A percentile compares a stretch with the other conserved stretches of the same genome.
Evolutionary conservation across 2,888 invertebrate species (phyloP).

Genomic region (Perizoma affinitatum): DNA sequence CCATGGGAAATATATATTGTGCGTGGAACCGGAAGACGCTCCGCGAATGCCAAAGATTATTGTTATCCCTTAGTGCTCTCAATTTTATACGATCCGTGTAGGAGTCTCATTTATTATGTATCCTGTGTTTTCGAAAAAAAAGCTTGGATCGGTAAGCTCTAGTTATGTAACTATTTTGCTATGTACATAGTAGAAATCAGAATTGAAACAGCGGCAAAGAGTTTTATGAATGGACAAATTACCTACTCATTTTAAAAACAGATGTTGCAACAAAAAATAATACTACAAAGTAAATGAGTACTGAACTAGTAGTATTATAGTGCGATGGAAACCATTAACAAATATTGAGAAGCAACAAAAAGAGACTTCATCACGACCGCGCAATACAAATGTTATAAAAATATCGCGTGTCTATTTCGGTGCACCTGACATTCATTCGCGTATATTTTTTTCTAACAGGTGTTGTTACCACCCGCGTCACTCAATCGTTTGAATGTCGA

Average conservation of each 20-base stretch:
- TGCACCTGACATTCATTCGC: conserved; percentile 67
- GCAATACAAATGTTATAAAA: conserved; percentile 56
- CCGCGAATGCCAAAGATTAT: conserved; percentile 48
- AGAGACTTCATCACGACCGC: conserved; percentile 37
- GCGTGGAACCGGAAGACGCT: conserved; percentile 50
- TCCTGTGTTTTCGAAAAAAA: conserved; percentile 11
- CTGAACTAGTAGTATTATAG: conserved; percentile 25
- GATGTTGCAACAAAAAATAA: conserved; percentile 31
- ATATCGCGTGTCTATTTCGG: conserved; percentile 64
- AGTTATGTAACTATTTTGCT: background rate
- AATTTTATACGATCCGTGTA: conserved; percentile 37
- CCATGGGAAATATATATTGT: conserved; percentile 65
- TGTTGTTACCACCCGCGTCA: conserved; percentile 57
- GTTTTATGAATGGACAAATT: conserved; percentile 31
- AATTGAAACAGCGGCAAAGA: conserved; percentile 7
- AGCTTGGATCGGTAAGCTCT: background rate
- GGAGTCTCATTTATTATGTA: conserved; percentile 35
- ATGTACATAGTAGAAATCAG: background rate
- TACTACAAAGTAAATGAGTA: conserved; percentile 29
- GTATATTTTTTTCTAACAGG: conserved; percentile 72
- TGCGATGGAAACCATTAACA: conserved; percentile 35
- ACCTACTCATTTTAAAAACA: conserved; percentile 20
- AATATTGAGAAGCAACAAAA: conserved; percentile 42
- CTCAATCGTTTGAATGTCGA: conserved; percentile 66
- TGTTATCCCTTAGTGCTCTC: conserved; percentile 42